Conservation (phyloP, 2,888 invertebrate species). For the Melitaea athalia region DNA sequence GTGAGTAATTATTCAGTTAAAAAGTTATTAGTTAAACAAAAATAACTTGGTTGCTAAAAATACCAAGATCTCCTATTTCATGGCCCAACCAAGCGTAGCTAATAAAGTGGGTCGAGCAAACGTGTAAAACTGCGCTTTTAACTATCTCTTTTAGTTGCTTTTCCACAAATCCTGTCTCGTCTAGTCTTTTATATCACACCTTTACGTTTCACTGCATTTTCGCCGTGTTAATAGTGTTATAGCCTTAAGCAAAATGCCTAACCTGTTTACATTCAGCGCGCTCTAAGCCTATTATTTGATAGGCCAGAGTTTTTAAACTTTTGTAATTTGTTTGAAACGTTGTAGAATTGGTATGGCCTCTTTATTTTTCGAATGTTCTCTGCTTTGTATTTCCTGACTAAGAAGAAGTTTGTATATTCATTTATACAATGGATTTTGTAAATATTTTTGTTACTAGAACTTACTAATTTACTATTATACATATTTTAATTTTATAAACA, state of each 20-base stretch:
- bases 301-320: background rate
- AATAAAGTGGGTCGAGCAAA: conserved; percentile 78
- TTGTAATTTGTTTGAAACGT: background rate
- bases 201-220: conserved; percentile 7
- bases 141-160: conserved; percentile 73
- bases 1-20: too few relatives aligned
- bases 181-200: conserved; percentile 13
- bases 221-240: background rate
- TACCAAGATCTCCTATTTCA: conserved; percentile 19
- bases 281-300: background rate
- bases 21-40: too few relatives aligned
- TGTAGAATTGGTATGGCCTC: background rate
- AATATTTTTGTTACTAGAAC: too few relatives aligned
- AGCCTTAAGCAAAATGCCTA: conserved; percentile 6
- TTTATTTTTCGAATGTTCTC: background rate
- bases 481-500: too few relatives aligned
- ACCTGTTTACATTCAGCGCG: background rate
- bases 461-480: too few relatives aligned
- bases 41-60: background rate
- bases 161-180: conserved; percentile 39
- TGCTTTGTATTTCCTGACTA: background rate
- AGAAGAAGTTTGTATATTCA: background rate
- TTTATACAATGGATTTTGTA: too few relatives aligned
- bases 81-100: conserved; percentile 57
- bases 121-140: conserved; percentile 74